These are phyloP conservation scores for Cyrtonyx montezumae DNA, from an alignment of 2,113 vertebrate species.

Conservation along the genomic window DNA sequence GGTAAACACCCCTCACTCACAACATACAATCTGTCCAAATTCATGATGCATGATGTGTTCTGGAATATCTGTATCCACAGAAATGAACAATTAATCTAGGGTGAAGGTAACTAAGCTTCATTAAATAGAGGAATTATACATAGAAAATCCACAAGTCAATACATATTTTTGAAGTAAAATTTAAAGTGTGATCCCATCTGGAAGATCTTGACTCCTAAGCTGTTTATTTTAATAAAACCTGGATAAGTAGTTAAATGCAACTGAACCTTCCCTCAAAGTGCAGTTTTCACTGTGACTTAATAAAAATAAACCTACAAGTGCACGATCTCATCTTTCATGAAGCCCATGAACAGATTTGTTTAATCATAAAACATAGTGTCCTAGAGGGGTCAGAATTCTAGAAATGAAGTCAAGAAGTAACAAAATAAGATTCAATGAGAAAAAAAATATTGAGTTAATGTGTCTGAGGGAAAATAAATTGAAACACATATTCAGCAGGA, in stretches of 20 bases:
- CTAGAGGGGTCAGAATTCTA: slow-evolving; percentile 48
- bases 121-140: background rate
- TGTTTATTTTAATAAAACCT: slow-evolving; percentile 69
- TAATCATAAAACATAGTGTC: slow-evolving; percentile 40
- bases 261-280: slow-evolving; percentile 50
- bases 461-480: slow-evolving; percentile 49
- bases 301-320: slow-evolving; percentile 61
- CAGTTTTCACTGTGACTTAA: slow-evolving; percentile 58
- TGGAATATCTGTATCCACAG: background rate
- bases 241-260: slow-evolving; percentile 57
- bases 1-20: background rate
- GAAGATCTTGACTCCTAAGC: slow-evolving; percentile 32
- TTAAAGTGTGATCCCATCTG: background rate
- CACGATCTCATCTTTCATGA: slow-evolving; percentile 15
- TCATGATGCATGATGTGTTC: background rate
- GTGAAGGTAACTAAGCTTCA: background rate
- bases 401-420: slow-evolving; percentile 56
- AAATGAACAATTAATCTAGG: background rate
- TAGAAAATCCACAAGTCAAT: background rate
- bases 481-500: slow-evolving; percentile 33
- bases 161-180: background rate
- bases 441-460: slow-evolving; percentile 23
- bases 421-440: slow-evolving; percentile 28
- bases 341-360: slow-evolving; percentile 44
- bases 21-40: background rate